These are phyloP conservation scores for Drosophila birchii DNA, from an alignment of 2,888 invertebrate genomes.

Conservation along the genomic window DNA sequence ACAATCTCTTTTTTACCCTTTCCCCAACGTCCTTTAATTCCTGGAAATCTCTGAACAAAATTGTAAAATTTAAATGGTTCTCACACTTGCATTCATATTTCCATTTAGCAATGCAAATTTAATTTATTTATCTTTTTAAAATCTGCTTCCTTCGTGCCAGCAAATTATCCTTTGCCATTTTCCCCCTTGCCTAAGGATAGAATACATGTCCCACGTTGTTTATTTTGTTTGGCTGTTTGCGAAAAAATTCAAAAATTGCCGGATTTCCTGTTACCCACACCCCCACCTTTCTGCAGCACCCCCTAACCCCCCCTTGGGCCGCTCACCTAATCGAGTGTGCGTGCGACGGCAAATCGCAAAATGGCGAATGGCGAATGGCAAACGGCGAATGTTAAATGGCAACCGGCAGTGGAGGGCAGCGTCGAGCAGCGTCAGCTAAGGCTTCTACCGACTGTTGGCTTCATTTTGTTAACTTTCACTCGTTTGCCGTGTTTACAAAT, in stretches of 20 bases:
- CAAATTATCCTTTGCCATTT: slow-evolving; percentile 14
- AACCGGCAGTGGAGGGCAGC: slow-evolving; percentile 22
- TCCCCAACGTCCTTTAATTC: background rate
- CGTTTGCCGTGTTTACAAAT: slow-evolving; percentile 75
- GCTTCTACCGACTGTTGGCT: slow-evolving; percentile 49
- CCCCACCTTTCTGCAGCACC: slow-evolving; percentile 3
- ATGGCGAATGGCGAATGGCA: slow-evolving; percentile 25
- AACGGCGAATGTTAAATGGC: slow-evolving; percentile 23
- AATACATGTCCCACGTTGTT: slow-evolving; percentile 36
- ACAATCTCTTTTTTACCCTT: too few relatives aligned
- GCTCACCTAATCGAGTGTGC: slow-evolving; percentile 47
- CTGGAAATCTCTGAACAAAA: background rate
- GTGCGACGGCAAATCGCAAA: slow-evolving; percentile 44
- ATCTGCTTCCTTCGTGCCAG: background rate
- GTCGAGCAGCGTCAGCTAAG: slow-evolving; percentile 34
- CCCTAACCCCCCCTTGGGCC: background rate
- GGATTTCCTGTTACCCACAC: slow-evolving; percentile 69
- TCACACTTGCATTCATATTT: background rate
- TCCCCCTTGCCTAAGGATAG: background rate
- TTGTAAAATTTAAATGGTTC: background rate
- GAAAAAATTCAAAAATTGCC: slow-evolving; percentile 71
- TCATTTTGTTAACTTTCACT: slow-evolving; percentile 57
- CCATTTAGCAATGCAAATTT: background rate
- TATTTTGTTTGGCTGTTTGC: slow-evolving; percentile 61
- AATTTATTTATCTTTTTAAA: slow-evolving; percentile 10